phyloP scores from a whole-genome alignment of 2,888 invertebrate genomes.

The Drosophila putrida region DNA sequence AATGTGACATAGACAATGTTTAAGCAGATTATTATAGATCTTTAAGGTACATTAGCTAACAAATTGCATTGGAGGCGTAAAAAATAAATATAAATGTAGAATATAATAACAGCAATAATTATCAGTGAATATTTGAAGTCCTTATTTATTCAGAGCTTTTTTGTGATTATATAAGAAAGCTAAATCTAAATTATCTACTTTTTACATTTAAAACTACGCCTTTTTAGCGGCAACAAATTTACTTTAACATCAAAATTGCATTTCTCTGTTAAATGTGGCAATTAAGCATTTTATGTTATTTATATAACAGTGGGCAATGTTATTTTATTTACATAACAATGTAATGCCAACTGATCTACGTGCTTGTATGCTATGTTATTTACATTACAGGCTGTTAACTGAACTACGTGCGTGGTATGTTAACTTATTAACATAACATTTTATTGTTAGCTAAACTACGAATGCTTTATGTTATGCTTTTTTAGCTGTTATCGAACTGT shows the following conservation, averaged over 20 bases:
- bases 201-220: conserved; percentile 18
- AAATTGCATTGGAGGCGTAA: not conserved
- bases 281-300: not conserved
- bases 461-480: conserved; percentile 9
- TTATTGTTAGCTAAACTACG: conserved; percentile 18
- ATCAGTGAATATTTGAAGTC: too few relatives aligned
- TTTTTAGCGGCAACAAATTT: conserved; percentile 34
- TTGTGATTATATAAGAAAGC: conserved; percentile 10
- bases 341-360: conserved; percentile 24
- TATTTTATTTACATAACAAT: conserved; percentile 17
- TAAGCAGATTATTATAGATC: not conserved
- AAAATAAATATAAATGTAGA: not conserved
- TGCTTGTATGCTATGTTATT: conserved; percentile 1
- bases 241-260: conserved; percentile 12
- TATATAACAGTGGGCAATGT: conserved; percentile 23
- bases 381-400: conserved; percentile 28
- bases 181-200: conserved; percentile 2
- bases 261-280: not conserved
- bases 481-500: conserved; percentile 18
- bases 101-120: too few relatives aligned
- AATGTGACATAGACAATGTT: conserved; percentile 10
- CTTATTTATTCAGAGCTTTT: conserved; percentile 51
- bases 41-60: not conserved
- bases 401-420: conserved; percentile 13
- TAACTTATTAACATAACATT: conserved; percentile 11